Conservation (phyloP, 2,797 vertebrate species). For the Betta splendens region DNA sequence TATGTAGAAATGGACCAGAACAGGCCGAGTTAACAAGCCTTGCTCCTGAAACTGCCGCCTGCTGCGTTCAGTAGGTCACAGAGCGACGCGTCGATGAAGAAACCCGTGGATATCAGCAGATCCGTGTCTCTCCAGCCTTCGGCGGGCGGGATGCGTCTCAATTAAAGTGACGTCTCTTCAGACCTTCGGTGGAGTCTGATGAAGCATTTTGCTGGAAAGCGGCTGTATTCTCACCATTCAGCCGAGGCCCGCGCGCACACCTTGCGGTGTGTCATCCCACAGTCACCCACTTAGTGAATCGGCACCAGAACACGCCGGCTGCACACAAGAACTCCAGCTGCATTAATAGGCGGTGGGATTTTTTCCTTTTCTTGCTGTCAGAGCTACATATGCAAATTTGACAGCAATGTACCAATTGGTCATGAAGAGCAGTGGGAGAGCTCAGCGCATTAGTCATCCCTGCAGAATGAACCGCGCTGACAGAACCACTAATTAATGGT, state of each 20-base stretch:
- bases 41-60: too few relatives aligned
- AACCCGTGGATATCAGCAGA: too few relatives aligned
- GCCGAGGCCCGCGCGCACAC: slow-evolving; percentile 8
- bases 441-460: slow-evolving; percentile 69
- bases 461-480: slow-evolving; percentile 69
- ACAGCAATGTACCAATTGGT: slow-evolving; percentile 71
- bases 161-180: neutral
- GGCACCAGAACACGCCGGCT: slow-evolving; percentile 9
- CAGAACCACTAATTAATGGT: slow-evolving; percentile 79
- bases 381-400: slow-evolving; percentile 73
- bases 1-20: neutral
- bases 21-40: neutral
- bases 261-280: slow-evolving; percentile 25
- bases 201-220: slow-evolving; percentile 15
- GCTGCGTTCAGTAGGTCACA: too few relatives aligned
- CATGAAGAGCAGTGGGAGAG: slow-evolving; percentile 72
- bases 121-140: neutral
- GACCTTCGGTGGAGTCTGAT: slow-evolving; percentile 12
- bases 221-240: slow-evolving; percentile 6
- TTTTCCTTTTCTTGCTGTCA: slow-evolving; percentile 64
- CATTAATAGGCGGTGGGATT: slow-evolving; percentile 58
- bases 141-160: neutral
- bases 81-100: too few relatives aligned
- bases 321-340: slow-evolving; percentile 22
- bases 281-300: slow-evolving; percentile 49